These are phyloP conservation scores for Tholera decimalis DNA, from an alignment of 2,888 invertebrate species.

Conservation along the genomic window DNA sequence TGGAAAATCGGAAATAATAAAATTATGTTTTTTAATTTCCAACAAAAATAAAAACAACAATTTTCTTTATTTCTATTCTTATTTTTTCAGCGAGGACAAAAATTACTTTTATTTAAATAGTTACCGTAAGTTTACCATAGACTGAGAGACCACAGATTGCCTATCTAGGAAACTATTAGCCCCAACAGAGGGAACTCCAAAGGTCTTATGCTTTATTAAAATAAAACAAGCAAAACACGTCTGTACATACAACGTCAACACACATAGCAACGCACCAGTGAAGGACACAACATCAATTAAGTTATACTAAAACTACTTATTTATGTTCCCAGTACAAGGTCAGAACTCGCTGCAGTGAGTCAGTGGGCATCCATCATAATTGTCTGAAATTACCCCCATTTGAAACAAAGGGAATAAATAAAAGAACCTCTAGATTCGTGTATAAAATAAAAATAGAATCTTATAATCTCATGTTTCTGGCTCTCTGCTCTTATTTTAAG, in stretches of 20 bases:
- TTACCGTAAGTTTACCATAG: too few relatives aligned
- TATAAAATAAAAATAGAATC: conserved; percentile 31
- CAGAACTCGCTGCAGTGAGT: conserved; percentile 15
- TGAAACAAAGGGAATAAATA: conserved; percentile 24
- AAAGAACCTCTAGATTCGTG: conserved; percentile 22
- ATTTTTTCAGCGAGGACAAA: too few relatives aligned
- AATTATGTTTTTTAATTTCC: too few relatives aligned
- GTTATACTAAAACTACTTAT: conserved; percentile 35
- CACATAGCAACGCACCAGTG: conserved; percentile 4
- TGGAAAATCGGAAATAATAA: too few relatives aligned
- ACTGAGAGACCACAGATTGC: too few relatives aligned
- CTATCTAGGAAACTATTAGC: too few relatives aligned
- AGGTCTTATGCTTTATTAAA: too few relatives aligned
- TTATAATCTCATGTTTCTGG: conserved; percentile 16
- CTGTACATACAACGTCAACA: not conserved
- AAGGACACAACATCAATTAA: conserved; percentile 33
- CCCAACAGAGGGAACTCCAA: too few relatives aligned
- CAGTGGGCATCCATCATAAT: conserved; percentile 52
- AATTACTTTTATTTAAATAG: too few relatives aligned
- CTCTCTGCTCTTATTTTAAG: conserved; percentile 30
- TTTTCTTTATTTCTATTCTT: too few relatives aligned
- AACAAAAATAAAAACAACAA: too few relatives aligned
- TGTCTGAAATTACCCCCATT: conserved; percentile 49
- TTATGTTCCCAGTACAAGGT: conserved; percentile 32
- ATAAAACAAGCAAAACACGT: not conserved